Base-by-base conservation (phyloP, 2,113 vertebrate species). In the Opisthocomus hoazin region DNA sequence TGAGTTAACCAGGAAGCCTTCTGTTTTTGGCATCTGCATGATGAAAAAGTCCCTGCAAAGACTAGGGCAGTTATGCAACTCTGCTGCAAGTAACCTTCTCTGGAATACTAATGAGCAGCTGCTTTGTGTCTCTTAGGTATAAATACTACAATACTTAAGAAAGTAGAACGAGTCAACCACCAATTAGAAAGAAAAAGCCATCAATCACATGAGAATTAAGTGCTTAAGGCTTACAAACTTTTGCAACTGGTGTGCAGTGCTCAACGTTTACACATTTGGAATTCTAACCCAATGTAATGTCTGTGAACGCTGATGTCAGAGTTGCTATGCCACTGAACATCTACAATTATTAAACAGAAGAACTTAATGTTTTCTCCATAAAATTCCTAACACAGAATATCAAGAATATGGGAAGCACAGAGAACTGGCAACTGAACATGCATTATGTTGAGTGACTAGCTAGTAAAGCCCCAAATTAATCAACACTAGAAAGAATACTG, bases 51-150 rank as follows among this genome's bases (percentile, higher is more conserved):
- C 91, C 78, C 81, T 75, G 73, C 87, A 97, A 97, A 98, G 96
- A 97, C 98, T 98, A 98, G 97, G 98, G 98, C 98, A 97, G 98
- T 99, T 99, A 99, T 93, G 97, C 97, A 99, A 99, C 96, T 97
- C 95, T 95, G 96, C 98, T 98, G 98, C 98, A 98, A 98, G 98
- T 98, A 98, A 96, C 97, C 97, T 98, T 97, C 97, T 97, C 95
- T 90, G 86, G 98, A 98, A 99, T 98, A 98, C 98, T 97, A 97
- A 99, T 98, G 94, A 99, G 95, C 93, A 94, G 64, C 84, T 97
- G 95, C 89, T 96, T 97, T 96, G 94, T 96, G 81, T 87, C 68
- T 87, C 89, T 51, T 69, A 95, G 87, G 88, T 86, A 95, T 71
- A 96, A 92, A 96, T 85, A 90, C 89, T 68, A 96, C 24, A 65